phyloP scores from a whole-genome alignment of 2,797 vertebrate species.

The Okamejei kenojei region DNA sequence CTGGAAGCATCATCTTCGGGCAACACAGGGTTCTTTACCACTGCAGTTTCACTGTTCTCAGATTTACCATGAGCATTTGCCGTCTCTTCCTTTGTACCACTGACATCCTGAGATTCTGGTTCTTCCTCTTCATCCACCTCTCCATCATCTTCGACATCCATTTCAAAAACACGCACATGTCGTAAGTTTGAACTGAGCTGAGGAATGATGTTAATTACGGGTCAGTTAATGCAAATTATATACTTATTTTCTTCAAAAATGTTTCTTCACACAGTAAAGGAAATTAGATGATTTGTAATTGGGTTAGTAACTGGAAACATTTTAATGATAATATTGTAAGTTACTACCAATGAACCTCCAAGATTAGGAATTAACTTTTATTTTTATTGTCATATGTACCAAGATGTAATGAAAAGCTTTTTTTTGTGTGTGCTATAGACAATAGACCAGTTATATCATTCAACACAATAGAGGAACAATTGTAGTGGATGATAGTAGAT shows the following conservation, averaged over 20 bases:
- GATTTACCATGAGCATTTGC: conserved; percentile 41
- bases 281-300: not conserved
- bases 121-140: conserved; percentile 78
- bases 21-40: conserved; percentile 44
- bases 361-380: not conserved
- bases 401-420: too few species aligned
- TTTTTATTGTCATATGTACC: too few species aligned
- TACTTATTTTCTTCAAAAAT: not conserved
- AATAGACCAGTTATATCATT: too few species aligned
- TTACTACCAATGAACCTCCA: not conserved
- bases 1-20: conserved; percentile 50
- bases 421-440: too few species aligned
- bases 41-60: conserved; percentile 43
- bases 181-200: conserved; percentile 90
- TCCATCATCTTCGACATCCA: conserved; percentile 97
- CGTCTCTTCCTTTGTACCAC: conserved; percentile 61
- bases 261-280: not conserved
- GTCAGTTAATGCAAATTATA: not conserved
- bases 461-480: too few species aligned
- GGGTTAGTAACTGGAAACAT: not conserved
- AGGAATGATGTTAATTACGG: conserved; percentile 22
- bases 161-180: conserved; percentile 90
- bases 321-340: not conserved
- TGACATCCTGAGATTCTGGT: conserved; percentile 59
- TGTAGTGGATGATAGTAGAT: too few species aligned